Evolutionary conservation across 2,113 vertebrate species (phyloP).

Genomic region (Nothocercus julius): DNA sequence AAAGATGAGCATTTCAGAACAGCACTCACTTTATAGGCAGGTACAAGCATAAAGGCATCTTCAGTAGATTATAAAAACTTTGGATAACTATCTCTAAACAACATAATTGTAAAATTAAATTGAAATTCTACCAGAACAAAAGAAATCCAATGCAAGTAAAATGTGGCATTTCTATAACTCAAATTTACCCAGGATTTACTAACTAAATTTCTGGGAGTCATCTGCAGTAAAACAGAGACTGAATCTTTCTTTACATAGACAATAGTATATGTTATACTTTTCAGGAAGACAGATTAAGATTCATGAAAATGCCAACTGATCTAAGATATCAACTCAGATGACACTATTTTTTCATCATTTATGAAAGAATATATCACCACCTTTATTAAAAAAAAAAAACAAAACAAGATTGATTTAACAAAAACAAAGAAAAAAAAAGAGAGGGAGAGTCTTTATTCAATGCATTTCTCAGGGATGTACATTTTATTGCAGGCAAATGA

Average conservation of each 20-base stretch:
- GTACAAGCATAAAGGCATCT: not conserved
- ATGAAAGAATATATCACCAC: not conserved
- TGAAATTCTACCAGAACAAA: not conserved
- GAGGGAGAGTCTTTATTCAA: not conserved
- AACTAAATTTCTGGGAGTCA: not conserved
- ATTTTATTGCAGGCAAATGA: not conserved
- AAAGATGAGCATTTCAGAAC: not conserved
- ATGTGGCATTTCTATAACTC: not conserved
- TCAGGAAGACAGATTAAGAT: not conserved
- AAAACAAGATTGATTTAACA: not conserved
- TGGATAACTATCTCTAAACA: not conserved
- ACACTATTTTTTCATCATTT: not conserved
- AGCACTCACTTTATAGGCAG: not conserved
- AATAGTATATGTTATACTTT: not conserved
- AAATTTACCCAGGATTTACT: not conserved
- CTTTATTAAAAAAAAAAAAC: not conserved
- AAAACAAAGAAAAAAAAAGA: not conserved
- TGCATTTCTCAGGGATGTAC: not conserved
- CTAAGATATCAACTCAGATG: not conserved
- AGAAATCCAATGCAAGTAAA: accelerated
- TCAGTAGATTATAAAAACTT: not conserved
- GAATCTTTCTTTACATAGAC: not conserved
- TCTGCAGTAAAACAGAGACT: not conserved
- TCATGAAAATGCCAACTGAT: not conserved
- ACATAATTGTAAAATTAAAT: not conserved